Percentiles rank a stretch among this genome's conserved stretches.
phyloP scores from a whole-genome alignment of 2,113 vertebrate genomes.

The Gorsachius goisagi region DNA sequence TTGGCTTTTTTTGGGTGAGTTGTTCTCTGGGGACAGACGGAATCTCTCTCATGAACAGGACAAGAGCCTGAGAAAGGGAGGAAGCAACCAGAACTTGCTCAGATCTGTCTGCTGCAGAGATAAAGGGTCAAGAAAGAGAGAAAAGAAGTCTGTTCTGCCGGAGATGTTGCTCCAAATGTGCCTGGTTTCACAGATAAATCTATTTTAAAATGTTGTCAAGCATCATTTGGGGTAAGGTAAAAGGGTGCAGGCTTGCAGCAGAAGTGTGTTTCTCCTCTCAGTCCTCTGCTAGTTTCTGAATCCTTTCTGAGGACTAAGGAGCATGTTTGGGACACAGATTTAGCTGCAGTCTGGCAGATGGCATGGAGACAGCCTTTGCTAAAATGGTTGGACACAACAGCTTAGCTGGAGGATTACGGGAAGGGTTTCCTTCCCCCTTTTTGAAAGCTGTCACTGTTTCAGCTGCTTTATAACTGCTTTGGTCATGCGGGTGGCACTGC shows the following conservation, averaged over 20 bases:
- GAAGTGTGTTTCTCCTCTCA: background rate
- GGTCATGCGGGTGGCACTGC: no score
- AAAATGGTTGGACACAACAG: background rate
- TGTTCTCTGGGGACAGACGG: background rate
- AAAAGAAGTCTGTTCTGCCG: background rate
- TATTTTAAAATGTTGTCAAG: background rate
- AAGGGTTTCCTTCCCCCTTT: background rate
- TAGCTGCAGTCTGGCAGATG: background rate
- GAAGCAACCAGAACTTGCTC: background rate
- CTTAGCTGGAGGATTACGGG: background rate
- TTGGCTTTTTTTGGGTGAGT: background rate
- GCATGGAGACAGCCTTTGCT: background rate
- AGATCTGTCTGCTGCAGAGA: background rate
- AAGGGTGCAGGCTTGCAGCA: background rate
- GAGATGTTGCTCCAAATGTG: background rate
- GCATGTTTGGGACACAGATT: background rate
- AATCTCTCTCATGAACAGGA: background rate
- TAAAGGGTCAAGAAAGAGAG: background rate
- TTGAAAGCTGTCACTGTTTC: background rate
- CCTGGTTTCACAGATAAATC: background rate
- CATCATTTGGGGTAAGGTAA: background rate
- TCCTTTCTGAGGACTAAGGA: background rate
- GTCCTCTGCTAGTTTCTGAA: background rate
- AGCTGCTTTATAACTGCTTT: background rate
- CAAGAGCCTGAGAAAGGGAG: background rate